Percentiles rank a stretch among this genome's conserved stretches.
phyloP scores from a whole-genome alignment of 2,888 invertebrate species.

The Gastrophysa polygoni region DNA sequence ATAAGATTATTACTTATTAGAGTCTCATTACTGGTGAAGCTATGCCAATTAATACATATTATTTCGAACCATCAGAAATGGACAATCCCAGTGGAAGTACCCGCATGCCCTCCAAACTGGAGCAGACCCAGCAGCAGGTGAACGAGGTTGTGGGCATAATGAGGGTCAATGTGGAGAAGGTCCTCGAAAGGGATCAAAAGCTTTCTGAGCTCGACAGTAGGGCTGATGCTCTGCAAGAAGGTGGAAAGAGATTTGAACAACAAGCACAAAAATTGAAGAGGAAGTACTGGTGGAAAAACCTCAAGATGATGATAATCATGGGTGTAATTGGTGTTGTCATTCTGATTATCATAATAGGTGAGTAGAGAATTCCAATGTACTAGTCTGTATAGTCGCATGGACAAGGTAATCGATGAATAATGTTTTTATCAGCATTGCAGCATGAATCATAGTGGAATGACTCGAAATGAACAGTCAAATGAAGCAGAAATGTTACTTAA shows the following conservation, averaged over 20 bases:
- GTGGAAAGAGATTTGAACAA: constrained; percentile 95
- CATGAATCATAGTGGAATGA: too few species aligned
- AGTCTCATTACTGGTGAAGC: background rate
- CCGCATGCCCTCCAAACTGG: constrained; percentile 47
- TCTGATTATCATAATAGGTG: constrained; percentile 87
- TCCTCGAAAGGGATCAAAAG: constrained; percentile 93
- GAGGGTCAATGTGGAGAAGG: constrained; percentile 96
- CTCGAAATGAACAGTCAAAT: too few species aligned
- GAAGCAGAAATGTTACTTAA: too few species aligned
- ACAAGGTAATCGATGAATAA: too few species aligned
- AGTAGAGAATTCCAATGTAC: too few species aligned
- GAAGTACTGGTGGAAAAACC: constrained; percentile 97
- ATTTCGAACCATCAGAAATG: constrained; percentile 36
- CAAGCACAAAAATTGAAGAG: constrained; percentile 96
- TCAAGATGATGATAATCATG: constrained; percentile 95
- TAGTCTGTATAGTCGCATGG: too few species aligned
- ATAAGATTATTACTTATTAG: too few species aligned
- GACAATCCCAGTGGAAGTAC: constrained; percentile 45
- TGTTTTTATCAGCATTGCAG: too few species aligned
- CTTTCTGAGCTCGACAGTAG: constrained; percentile 93
- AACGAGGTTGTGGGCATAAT: constrained; percentile 88
- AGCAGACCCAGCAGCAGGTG: constrained; percentile 57
- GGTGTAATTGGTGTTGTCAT: constrained; percentile 83
- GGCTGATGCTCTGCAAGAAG: constrained; percentile 93
- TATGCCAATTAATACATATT: constrained; percentile 34